A percentile compares a stretch with the other conserved stretches of the same genome.
Evolutionary conservation across 1,140 invertebrate genomes (phyloP).

Genomic region (Thaumetopoea pityocampa): DNA sequence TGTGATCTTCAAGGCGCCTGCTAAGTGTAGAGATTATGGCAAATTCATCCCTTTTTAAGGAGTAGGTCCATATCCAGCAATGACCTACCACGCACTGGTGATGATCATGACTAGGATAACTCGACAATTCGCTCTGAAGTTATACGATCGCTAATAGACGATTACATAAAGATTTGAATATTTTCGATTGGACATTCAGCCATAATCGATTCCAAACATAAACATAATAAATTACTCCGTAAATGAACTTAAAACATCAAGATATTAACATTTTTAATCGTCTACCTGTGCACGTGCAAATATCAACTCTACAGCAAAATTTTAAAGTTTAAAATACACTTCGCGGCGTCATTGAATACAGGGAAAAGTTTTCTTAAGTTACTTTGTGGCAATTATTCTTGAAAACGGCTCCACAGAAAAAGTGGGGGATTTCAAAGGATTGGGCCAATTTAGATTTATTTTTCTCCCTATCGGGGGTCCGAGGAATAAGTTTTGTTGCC

Average conservation of each 20-base stretch:
- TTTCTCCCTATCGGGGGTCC: conserved; percentile 51
- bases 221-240: conserved; percentile 28
- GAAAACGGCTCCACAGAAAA: conserved; percentile 58
- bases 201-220: conserved; percentile 6
- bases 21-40: no score
- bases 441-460: conserved; percentile 71
- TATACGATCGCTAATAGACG: no score
- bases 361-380: conserved; percentile 46
- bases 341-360: no score
- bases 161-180: no score
- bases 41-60: no score
- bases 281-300: conserved; percentile 1
- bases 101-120: no score
- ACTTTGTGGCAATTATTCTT: conserved; percentile 51
- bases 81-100: no score
- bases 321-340: conserved; percentile 23
- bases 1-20: no score
- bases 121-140: no score
- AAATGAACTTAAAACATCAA: conserved; percentile 32
- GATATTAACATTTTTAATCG: conserved; percentile 36
- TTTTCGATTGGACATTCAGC: neutral
- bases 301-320: neutral
- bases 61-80: no score
- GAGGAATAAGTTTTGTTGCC: conserved; percentile 43
- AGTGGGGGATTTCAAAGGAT: conserved; percentile 65